phyloP scores from a whole-genome alignment of 2,797 vertebrate species.

The Eidolon dupreanum region DNA sequence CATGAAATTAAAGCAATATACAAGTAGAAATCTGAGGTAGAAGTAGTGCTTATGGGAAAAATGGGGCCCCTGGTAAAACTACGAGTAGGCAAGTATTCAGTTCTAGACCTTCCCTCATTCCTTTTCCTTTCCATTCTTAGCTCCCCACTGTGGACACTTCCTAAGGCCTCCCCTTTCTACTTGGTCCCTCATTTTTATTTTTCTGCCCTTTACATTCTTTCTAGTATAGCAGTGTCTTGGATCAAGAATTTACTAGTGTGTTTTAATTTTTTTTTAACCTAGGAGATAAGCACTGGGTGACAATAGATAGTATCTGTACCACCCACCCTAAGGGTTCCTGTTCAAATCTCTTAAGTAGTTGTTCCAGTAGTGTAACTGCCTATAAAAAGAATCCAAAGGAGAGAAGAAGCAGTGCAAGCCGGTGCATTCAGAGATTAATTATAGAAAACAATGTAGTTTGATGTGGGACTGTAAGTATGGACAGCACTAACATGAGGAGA shows the following conservation, averaged over 20 bases:
- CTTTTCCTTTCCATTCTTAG: not conserved
- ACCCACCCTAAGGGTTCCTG: not conserved
- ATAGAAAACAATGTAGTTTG: not conserved
- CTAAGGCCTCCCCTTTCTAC: not conserved
- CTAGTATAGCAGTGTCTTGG: not conserved
- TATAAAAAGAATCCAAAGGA: not conserved
- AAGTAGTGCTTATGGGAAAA: not conserved
- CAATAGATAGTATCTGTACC: not conserved
- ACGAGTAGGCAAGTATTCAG: not conserved
- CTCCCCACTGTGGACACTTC: not conserved
- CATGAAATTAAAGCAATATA: conserved; percentile 17
- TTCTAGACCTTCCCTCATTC: not conserved
- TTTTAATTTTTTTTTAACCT: not conserved
- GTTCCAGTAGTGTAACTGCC: not conserved
- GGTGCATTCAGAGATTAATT: not conserved
- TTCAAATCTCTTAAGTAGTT: not conserved
- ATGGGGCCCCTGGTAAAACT: not conserved
- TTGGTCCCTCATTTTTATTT: not conserved
- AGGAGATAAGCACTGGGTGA: not conserved
- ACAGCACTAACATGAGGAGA: not conserved
- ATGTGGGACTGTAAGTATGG: not conserved
- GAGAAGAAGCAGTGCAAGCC: not conserved
- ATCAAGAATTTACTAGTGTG: not conserved
- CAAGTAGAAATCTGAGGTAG: conserved; percentile 12
- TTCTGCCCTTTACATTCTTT: not conserved